Evolutionary conservation across 2,888 invertebrate species (phyloP).

Genomic region (Pseudoips prasinana): DNA sequence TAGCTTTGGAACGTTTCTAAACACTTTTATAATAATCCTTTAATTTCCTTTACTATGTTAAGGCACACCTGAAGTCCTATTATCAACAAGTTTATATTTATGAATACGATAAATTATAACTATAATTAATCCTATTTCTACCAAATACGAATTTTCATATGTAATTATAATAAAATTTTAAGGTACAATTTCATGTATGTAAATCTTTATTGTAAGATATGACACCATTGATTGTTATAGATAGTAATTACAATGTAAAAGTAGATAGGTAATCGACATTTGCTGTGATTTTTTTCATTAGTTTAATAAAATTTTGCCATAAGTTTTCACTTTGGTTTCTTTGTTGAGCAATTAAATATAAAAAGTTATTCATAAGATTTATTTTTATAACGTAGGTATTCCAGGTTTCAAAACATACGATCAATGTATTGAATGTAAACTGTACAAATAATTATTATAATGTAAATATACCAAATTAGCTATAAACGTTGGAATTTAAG

Average conservation of each 20-base stretch:
- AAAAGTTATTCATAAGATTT: conserved; percentile 47
- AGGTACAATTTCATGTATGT: conserved; percentile 30
- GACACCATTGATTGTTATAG: conserved; percentile 54
- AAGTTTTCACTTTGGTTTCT: conserved; percentile 34
- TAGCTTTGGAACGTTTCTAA: too few relatives aligned
- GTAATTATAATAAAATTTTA: conserved; percentile 9
- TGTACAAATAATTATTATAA: conserved; percentile 23
- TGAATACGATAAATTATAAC: too few relatives aligned
- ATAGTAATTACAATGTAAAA: conserved; percentile 35
- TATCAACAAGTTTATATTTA: too few relatives aligned
- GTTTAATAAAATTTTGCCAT: conserved; percentile 28
- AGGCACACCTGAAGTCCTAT: too few relatives aligned
- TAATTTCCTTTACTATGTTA: too few relatives aligned
- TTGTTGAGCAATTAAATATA: conserved; percentile 31
- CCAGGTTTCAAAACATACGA: conserved; percentile 63
- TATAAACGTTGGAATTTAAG: conserved; percentile 24
- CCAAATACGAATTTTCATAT: conserved; percentile 42
- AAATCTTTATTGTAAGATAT: conserved; percentile 42
- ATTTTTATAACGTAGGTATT: conserved; percentile 65
- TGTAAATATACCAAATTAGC: conserved; percentile 46
- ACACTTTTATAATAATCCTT: too few relatives aligned
- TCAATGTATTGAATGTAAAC: conserved; percentile 28
- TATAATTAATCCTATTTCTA: too few relatives aligned
- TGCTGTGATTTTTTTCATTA: conserved; percentile 60
- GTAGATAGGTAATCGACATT: conserved; percentile 61